Evolutionary conservation across 2,797 vertebrate genomes (phyloP).

Genomic region (Pteronotus mesoamericanus): DNA sequence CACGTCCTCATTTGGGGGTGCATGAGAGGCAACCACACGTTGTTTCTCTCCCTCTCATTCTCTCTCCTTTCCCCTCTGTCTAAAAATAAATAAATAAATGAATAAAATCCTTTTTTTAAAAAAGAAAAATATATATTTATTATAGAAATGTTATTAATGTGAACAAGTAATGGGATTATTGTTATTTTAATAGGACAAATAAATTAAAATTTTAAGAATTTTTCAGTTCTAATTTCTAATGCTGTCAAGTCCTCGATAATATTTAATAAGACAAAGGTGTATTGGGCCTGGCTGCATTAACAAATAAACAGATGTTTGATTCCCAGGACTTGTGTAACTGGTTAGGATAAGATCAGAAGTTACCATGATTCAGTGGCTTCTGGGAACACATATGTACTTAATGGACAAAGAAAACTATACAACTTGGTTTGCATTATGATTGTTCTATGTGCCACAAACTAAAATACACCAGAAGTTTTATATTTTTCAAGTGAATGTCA

Average conservation of each 20-base stretch:
- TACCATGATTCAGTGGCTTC: conserved; percentile 27
- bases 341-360: conserved; percentile 57
- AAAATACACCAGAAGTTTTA: neutral
- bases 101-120: too few species aligned
- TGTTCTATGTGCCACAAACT: neutral
- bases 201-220: neutral
- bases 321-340: conserved; percentile 2
- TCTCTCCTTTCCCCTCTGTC: too few species aligned
- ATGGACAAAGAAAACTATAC: neutral
- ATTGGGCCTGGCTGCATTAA: neutral
- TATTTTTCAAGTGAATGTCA: neutral
- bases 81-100: too few species aligned
- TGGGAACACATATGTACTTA: neutral
- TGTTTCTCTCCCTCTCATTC: too few species aligned
- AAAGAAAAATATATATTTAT: too few species aligned
- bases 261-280: neutral
- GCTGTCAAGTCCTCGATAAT: neutral
- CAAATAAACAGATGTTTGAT: conserved; percentile 17
- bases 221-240: conserved; percentile 13
- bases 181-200: neutral
- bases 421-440: neutral
- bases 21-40: too few species aligned
- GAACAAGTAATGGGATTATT: neutral
- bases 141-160: neutral
- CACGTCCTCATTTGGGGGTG: too few species aligned